Evolutionary conservation across 2,113 vertebrate genomes (phyloP), one percentile per base, ranked within the genome.

Genomic region (Brachionichthys hirsutus): DNA sequence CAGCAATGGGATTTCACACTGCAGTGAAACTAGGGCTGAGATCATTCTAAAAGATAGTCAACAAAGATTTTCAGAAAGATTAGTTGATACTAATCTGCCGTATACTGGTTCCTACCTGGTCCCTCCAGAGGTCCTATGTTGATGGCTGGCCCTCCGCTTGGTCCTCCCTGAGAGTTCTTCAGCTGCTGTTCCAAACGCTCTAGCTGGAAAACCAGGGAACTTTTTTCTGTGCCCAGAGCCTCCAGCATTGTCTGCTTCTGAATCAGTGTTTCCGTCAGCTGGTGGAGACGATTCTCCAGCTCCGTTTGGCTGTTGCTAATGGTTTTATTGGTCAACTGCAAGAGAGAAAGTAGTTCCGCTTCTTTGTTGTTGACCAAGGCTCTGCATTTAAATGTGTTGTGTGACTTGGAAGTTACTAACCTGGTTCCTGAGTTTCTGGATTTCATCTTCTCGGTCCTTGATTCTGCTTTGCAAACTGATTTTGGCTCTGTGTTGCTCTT

Each of bases 231-330:
- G 82, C 97, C 94, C 69, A 99, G 90, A 55, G 92, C 95, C 88
- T 99, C 97, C 82, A 99, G 85, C 95, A 96, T 92, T n/a, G 97
- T 99, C 88, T 99, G 97, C 78, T 99, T 99, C 92, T 99, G 97
- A 89, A 99, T 99, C 72, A 99, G 90, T 0, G 96, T 96, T 89
- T 99, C 97, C 0, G 97, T 99, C 63, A 99, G 90, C 87, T 98
- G 97, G 82, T 98, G 95, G 63, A 99, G 93, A 0, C 96, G 92
- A 22, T 92, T 94, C 85, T 99, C 97, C 73, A 99, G 88, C 83
- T 99, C 97, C 0, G 88, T 87, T 76, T 99, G 94, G 78, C 95
- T 95, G 81, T 91, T 96, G 87, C 97, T 95, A 34, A 99, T 67
- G 3, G 94, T 80, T 81, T 99, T 99, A 74, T 98, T 98, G 74